Conservation (phyloP, 30 jellyfish, hydroid and myxozoan genomes). For the Aurelia aurita complex sp. Pacific region DNA sequence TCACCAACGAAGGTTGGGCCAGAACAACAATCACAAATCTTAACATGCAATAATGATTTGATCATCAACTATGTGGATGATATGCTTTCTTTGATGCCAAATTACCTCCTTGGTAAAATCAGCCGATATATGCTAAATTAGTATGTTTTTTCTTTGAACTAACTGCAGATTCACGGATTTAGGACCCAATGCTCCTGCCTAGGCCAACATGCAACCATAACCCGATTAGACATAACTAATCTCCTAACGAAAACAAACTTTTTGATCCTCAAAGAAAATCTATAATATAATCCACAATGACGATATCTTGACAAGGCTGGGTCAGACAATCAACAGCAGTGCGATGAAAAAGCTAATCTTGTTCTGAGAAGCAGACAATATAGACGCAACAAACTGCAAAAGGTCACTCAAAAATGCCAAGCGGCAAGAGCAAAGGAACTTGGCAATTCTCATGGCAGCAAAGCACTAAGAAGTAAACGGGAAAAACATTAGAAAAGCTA, state of each 20-base stretch:
- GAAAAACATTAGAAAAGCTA: too few relatives aligned
- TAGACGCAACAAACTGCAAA: too few relatives aligned
- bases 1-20: constrained; percentile 32
- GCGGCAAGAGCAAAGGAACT: not conserved
- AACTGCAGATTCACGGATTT: not conserved
- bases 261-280: not conserved
- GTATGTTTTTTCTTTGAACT: not conserved
- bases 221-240: constrained; percentile 24
- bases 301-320: constrained; percentile 2
- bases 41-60: constrained; percentile 8
- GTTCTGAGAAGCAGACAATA: too few relatives aligned
- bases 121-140: not conserved
- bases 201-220: not conserved
- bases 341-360: too few relatives aligned
- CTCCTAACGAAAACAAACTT: constrained; percentile 19
- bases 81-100: not conserved
- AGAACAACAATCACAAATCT: constrained; percentile 4
- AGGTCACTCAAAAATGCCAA: too few relatives aligned
- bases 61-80: not conserved
- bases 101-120: not conserved
- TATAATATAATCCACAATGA: not conserved
- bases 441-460: too few relatives aligned
- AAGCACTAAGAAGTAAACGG: too few relatives aligned
- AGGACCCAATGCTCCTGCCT: not conserved
- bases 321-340: not conserved